Percentiles rank a stretch among this genome's conserved stretches.
Evolutionary conservation across 2,113 vertebrate genomes (phyloP).

Genomic region (Grus americana): DNA sequence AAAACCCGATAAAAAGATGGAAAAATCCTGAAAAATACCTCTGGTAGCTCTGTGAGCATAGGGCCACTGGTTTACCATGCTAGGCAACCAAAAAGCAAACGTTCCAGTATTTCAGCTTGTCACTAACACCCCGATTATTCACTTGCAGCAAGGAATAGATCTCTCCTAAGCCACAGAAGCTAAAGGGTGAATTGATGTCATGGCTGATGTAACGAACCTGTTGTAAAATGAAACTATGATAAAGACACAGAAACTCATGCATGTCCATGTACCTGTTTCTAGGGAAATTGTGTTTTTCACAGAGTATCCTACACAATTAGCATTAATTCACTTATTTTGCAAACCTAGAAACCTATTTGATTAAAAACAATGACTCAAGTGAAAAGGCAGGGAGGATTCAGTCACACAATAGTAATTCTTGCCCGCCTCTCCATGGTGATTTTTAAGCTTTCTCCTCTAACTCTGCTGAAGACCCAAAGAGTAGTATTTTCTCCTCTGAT

Average conservation of each 20-base stretch:
- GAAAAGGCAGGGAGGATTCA: background rate
- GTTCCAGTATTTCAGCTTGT: background rate
- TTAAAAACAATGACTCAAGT: background rate
- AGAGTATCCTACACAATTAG: background rate
- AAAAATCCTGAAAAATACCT: background rate
- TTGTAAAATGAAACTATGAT: background rate
- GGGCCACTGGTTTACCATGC: background rate
- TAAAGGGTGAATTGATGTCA: background rate
- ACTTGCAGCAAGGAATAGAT: background rate
- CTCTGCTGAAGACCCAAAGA: background rate
- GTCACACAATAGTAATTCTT: background rate
- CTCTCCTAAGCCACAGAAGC: background rate
- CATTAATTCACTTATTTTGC: background rate
- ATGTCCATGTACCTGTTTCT: background rate
- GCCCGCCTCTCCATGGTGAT: background rate
- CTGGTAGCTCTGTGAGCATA: background rate
- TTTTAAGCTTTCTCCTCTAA: background rate
- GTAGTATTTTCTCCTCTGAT: background rate
- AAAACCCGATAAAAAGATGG: background rate
- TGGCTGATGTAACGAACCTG: background rate
- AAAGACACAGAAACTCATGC: background rate
- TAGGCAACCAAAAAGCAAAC: background rate
- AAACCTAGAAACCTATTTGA: background rate
- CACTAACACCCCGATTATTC: background rate
- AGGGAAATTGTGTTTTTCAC: background rate